Evolutionary conservation across 1,140 invertebrate genomes (phyloP), one percentile per base, ranked within the genome.

Genomic region (Campoletis sonorensis): DNA sequence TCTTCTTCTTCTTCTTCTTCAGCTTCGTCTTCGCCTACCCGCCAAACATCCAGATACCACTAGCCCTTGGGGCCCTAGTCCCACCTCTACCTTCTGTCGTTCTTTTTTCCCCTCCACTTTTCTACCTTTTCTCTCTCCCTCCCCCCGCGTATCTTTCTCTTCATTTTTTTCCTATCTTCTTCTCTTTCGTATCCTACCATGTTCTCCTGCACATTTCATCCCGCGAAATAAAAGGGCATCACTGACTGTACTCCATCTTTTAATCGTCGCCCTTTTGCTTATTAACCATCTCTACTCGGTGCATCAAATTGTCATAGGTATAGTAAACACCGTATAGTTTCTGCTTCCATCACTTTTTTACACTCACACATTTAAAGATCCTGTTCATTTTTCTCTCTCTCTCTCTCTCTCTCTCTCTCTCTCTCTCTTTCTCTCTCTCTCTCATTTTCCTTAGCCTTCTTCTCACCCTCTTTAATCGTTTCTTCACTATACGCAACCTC

Each of bases 51-150:
- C 83, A 85, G 84, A 84, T 80, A 83, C 81, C 82, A 81, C 40
- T 84, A 84, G 80, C 83, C 85, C 82, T 85, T 54, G 76, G 85
- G 85, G 84, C 85, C 84, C 81, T 82, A 54, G 21, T 81, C 84
- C 78, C 80, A 83, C 70, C 58, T 82, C 76, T 70, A 26, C 51
- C 70, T 71, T 51, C 58, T 64, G 54, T 49, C 64, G n/a, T 23
- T 13, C 61, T 64, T 26, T 54, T 51, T 33, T 72, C 51, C 78
- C 80, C 79, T 33, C 64, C 58, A 23, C 54, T 37, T 45, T 61
- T 45, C 51, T 45, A 37, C 64, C 33, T 30, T 13, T 77, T 54
- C 10, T 21, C 58, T 49, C 33, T 21, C 58, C 16, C n/a, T 49
- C 33, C 64, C 54, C 21, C 15, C 64, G 11, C 21, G 23, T 13